Conservation (phyloP, 2,113 vertebrate species). For the Phyllostomus discolor region DNA sequence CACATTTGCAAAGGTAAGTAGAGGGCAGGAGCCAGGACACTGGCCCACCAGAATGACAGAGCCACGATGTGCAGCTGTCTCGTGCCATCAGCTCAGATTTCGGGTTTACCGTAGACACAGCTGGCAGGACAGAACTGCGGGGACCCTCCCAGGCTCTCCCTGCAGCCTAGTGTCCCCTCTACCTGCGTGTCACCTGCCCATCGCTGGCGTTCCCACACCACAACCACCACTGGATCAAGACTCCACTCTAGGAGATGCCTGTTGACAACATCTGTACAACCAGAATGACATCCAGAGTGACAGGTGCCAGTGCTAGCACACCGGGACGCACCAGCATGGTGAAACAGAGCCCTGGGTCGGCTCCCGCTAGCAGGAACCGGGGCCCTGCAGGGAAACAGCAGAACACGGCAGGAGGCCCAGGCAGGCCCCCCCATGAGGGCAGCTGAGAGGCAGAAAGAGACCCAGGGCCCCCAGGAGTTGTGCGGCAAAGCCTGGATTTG, state of each 20-base stretch:
- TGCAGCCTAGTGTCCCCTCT: neutral
- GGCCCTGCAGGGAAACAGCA: neutral
- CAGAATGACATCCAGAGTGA: no score
- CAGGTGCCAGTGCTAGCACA: rapidly evolving
- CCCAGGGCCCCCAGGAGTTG: no score
- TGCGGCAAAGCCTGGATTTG: neutral
- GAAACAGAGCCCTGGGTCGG: neutral
- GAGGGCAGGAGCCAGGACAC: neutral
- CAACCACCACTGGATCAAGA: no score
- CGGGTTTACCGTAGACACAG: neutral
- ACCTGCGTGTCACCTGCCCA: no score
- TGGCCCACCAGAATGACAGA: no score
- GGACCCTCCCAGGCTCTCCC: neutral
- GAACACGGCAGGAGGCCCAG: no score
- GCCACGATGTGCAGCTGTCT: neutral
- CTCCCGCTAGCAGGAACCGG: neutral
- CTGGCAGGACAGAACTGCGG: neutral
- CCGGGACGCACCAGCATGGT: rapidly evolving
- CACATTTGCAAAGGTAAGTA: neutral
- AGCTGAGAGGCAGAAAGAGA: neutral
- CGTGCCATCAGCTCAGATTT: neutral
- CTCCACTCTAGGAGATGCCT: neutral
- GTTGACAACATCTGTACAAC: rapidly evolving
- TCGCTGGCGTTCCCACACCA: neutral
- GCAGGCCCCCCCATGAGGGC: neutral